Conservation (phyloP, 2,797 vertebrate genomes). For the Danionella dracula region DNA sequence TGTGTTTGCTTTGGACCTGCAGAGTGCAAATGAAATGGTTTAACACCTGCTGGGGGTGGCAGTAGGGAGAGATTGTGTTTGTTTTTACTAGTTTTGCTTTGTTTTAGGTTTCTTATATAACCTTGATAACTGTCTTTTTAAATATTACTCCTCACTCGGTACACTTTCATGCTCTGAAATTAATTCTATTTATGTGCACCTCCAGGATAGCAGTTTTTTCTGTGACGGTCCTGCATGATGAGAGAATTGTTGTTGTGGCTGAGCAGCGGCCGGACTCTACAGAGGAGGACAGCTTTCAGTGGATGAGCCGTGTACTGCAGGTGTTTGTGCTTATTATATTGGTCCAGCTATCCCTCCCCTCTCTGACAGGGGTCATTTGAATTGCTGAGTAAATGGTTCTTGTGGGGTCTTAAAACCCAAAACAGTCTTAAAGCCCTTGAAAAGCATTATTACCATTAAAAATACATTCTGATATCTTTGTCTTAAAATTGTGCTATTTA, state of each 20-base stretch:
- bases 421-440: no score
- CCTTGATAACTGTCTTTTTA: no score
- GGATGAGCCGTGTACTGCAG: slow-evolving; percentile 89
- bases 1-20: slow-evolving; percentile 18
- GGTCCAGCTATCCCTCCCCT: background rate
- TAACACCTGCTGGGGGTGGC: background rate
- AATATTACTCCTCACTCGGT: no score
- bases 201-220: slow-evolving; percentile 97
- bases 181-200: slow-evolving; percentile 11
- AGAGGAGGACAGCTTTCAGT: slow-evolving; percentile 87
- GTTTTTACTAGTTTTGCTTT: slow-evolving; percentile 3
- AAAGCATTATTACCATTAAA: no score
- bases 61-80: background rate
- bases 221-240: slow-evolving; percentile 90
- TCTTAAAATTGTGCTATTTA: no score
- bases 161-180: background rate
- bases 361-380: background rate
- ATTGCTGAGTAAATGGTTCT: no score
- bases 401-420: no score
- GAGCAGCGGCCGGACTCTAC: slow-evolving; percentile 97
- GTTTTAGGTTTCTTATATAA: background rate
- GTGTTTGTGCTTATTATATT: slow-evolving; percentile 46
- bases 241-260: slow-evolving; percentile 94
- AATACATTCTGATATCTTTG: no score
- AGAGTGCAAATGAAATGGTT: slow-evolving; percentile 25